Conservation (phyloP, 2,113 vertebrate species). For the Raja brachyura region DNA sequence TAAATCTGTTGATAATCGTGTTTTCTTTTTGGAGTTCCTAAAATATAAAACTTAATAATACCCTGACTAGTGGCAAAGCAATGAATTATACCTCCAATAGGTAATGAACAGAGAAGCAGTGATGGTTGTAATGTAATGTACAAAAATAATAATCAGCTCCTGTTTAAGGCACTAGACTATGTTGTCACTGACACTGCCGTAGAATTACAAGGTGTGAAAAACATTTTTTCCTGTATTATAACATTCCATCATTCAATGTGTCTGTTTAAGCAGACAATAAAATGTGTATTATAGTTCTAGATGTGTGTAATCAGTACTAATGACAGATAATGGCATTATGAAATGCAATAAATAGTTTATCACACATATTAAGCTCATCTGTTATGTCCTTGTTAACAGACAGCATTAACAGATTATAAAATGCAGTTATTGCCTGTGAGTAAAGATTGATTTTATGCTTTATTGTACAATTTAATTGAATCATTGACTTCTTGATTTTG, state of each 20-base stretch:
- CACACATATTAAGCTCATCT: slow-evolving; percentile 39
- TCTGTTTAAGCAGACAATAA: slow-evolving; percentile 38
- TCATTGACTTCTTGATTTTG: slow-evolving; percentile 36
- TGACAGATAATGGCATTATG: slow-evolving; percentile 39
- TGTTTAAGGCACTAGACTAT: slow-evolving; percentile 32
- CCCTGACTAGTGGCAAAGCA: slow-evolving; percentile 29
- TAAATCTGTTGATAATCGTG: slow-evolving; percentile 64
- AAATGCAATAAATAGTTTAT: slow-evolving; percentile 39
- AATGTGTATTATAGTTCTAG: slow-evolving; percentile 39
- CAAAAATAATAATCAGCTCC: slow-evolving; percentile 36
- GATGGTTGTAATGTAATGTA: slow-evolving; percentile 39
- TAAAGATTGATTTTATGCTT: slow-evolving; percentile 39
- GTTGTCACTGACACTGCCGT: slow-evolving; percentile 36
- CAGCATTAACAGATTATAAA: slow-evolving; percentile 16
- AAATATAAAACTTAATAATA: slow-evolving; percentile 36
- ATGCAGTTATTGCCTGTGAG: slow-evolving; percentile 32
- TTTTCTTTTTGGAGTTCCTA: slow-evolving; percentile 38
- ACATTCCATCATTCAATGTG: slow-evolving; percentile 38
- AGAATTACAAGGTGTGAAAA: slow-evolving; percentile 39
- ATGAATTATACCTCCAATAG: slow-evolving; percentile 31
- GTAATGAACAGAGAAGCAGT: slow-evolving; percentile 35
- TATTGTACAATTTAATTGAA: slow-evolving; percentile 39
- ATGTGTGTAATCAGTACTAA: slow-evolving; percentile 39
- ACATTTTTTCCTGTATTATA: slow-evolving; percentile 38
- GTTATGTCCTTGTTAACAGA: slow-evolving; percentile 36